Evolutionary conservation across 2,113 vertebrate genomes (phyloP), one percentile per base, ranked within the genome.

Genomic region (Anguilla rostrata): DNA sequence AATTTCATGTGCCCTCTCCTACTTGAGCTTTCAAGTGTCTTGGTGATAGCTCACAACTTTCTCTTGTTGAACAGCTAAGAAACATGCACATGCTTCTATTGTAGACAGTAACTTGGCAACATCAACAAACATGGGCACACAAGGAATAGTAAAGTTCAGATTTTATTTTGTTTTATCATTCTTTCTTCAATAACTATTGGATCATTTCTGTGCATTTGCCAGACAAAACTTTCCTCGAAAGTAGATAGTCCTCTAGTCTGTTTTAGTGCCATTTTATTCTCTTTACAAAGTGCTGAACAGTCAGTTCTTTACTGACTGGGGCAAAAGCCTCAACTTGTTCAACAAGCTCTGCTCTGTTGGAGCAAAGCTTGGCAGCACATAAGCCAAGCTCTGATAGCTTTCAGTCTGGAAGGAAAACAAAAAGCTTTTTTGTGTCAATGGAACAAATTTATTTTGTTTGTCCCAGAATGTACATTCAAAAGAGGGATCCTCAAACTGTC

Each of bases 371-470:
- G 81, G 43, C 40, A 16, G 22, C 1, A 34, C 5, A 39, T 34
- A 15, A 86, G 79, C 40, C 81, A 16, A 71, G 40, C 40, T 18
- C 41, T 71, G 81, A 63, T 81, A 75, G 66, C 80, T 46, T 49
- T 26, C 39, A 43, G 79, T n/a, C 34, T 16, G 20, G 16, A 56
- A 63, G 34, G 57, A 57, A 86, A 71, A 83, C 41, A 49, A 75
- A 83, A 6, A 0, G n/a, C 22, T 34, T 41, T 46, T 12, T 49
- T 86, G 60, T 75, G 3, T 26, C 9, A 75, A 22, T 29, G 39
- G 85, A 75, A 46, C 66, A 34, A 20, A 39, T 16, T 85, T 57
- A 5, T n/a, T 29, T 81, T 85, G 78, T 85, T 7, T 1, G 40
- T 34, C 49, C 80, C 71, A 12, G 2, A 26, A 78, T 6, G 22